Conservation (phyloP, 2,888 invertebrate genomes). For the Pelosia muscerda region DNA sequence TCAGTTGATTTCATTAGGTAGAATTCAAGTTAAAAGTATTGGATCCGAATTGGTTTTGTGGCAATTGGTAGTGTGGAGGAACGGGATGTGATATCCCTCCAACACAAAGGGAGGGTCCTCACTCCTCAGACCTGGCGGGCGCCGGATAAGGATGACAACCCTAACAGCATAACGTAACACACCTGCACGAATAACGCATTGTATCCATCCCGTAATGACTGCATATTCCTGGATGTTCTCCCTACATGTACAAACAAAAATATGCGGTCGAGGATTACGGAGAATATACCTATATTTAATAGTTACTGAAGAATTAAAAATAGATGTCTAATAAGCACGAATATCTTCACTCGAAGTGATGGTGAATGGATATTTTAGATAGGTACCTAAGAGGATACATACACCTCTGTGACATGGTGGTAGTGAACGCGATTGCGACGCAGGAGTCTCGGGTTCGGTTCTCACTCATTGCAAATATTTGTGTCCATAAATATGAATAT, state of each 20-base stretch:
- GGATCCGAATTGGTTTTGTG: too few relatives aligned
- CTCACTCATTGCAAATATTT: too few relatives aligned
- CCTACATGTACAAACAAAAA: constrained; percentile 24
- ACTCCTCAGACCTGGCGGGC: too few relatives aligned
- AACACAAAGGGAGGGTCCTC: too few relatives aligned
- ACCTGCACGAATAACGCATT: constrained; percentile 49
- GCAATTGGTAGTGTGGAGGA: too few relatives aligned
- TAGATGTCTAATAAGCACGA: neutral
- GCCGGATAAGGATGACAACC: constrained; percentile 19
- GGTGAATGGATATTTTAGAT: constrained; percentile 7
- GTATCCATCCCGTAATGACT: constrained; percentile 46
- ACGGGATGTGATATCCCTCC: too few relatives aligned
- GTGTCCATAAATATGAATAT: too few relatives aligned
- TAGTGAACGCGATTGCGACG: too few relatives aligned
- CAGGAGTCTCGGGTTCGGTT: too few relatives aligned
- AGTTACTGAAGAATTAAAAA: neutral
- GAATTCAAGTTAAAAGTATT: too few relatives aligned
- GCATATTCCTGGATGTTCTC: constrained; percentile 36
- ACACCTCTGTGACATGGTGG: too few relatives aligned
- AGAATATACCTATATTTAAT: constrained; percentile 17
- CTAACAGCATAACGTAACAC: constrained; percentile 30
- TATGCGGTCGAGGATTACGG: constrained; percentile 20
- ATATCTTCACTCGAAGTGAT: neutral
- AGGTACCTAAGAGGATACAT: constrained; percentile 9
- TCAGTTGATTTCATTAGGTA: too few relatives aligned